Evolutionary conservation across 1,140 invertebrate genomes (phyloP), one percentile per base, ranked within the genome.

Genomic region (Ostrea edulis): DNA sequence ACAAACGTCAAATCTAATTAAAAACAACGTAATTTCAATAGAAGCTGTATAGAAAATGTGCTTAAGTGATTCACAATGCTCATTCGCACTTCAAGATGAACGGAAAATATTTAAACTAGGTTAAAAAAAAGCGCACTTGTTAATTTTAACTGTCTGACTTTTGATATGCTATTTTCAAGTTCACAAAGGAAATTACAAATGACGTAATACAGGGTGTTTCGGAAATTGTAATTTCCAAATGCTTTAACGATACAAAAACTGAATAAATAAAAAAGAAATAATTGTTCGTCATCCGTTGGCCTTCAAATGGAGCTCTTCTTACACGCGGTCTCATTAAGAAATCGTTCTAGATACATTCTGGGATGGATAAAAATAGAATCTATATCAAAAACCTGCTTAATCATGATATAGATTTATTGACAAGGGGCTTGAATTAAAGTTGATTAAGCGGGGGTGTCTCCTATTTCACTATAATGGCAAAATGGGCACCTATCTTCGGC

Each of bases 1-100:
- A 77, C 68, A 77, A 25, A 77, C 68, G 68, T 77, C 68, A 77
- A 77, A 77, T 14, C 22, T 77, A 77, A 77, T 77, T 77, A 77
- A 77, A 77, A 77, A 25, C 68, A 77, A 77, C 25, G 68, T 77
- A 77, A 77, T 77, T 77, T 22, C 68, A 29, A 14, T 25, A 35
- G 68, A 77, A 25, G 68, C 68, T 77, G 68, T 77, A 17, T 77
- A 77, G 22, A 77, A 77, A 29, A 77, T 29, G 65, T 77, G 68
- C 68, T 35, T 77, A 77, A 35, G 68, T 77, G 68, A 77, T 62
- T 62, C 58, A 62, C 58, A 62, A 62, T 62, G 58, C 14, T 62
- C 58, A 62, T 17, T 17, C 58, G 58, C 58, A 62, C 58, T 62
- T 62, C 58, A 62, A 77, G 68, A 77, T 25, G 22, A 62, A n/a